Percentiles rank a stretch among this genome's conserved stretches.
Conservation (phyloP, 2,113 vertebrate genomes). For the Gallinago jamesoni region DNA sequence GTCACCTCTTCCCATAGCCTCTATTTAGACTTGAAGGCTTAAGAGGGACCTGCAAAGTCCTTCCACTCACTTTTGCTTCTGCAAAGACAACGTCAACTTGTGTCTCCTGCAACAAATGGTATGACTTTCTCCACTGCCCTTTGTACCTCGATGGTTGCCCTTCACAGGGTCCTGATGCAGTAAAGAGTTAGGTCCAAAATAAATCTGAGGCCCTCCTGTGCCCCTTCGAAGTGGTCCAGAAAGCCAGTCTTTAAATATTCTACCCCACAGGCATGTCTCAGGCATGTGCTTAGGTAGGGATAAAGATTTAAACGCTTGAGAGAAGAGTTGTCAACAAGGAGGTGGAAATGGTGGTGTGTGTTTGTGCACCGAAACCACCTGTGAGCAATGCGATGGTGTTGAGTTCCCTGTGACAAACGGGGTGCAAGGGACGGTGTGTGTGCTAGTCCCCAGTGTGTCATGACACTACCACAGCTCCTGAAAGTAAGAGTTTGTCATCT, state of each 20-base stretch:
- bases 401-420: neutral
- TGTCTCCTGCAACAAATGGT: neutral
- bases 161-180: neutral
- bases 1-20: neutral
- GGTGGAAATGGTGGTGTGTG: neutral
- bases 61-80: neutral
- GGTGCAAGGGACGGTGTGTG: fast-evolving
- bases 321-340: neutral
- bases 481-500: neutral
- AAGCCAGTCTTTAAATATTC: neutral
- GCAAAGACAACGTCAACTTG: neutral
- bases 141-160: neutral
- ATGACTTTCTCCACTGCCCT: neutral
- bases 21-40: neutral
- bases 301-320: neutral
- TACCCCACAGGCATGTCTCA: neutral
- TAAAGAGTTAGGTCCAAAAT: neutral
- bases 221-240: neutral
- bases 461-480: neutral
- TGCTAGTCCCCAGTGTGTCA: too few species aligned
- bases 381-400: fast-evolving
- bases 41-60: neutral
- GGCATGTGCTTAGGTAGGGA: neutral
- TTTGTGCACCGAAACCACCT: fast-evolving
- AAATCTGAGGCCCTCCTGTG: neutral